Evolutionary conservation across 2,113 vertebrate genomes (phyloP).

Genomic region (Sitta europaea): DNA sequence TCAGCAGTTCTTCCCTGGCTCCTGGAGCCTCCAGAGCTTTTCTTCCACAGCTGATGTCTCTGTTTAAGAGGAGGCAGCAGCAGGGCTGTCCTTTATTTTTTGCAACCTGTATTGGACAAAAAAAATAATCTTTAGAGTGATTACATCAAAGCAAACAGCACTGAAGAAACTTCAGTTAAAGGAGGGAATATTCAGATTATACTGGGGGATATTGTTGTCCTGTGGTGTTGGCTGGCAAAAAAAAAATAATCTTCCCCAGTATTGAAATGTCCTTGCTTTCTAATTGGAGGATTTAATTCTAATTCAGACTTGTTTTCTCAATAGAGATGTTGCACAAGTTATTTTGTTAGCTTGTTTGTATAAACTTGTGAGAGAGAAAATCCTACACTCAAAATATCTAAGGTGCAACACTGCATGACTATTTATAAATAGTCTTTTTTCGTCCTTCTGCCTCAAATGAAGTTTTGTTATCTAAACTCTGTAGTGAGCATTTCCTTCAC

Average conservation of each 20-base stretch:
- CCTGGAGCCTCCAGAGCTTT: neutral
- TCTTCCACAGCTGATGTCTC: neutral
- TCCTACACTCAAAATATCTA: rapidly evolving
- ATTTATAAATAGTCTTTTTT: neutral
- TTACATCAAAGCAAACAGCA: neutral
- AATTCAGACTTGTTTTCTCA: neutral
- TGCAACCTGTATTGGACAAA: neutral
- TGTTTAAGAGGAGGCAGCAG: neutral
- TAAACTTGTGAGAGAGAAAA: neutral
- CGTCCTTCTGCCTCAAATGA: neutral
- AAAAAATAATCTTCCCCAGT: neutral
- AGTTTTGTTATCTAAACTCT: neutral
- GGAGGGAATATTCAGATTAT: neutral
- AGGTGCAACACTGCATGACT: neutral
- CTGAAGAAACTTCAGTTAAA: neutral
- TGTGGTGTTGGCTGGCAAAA: neutral
- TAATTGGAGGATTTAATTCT: neutral
- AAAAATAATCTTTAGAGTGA: neutral
- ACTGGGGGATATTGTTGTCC: neutral
- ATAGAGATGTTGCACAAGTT: neutral
- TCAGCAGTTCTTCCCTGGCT: neutral
- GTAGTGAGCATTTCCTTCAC: neutral
- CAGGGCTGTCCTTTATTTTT: neutral
- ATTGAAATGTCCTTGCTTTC: neutral
- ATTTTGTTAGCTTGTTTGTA: neutral